Evolutionary conservation across 2,888 invertebrate species (phyloP), one percentile per base, ranked within the genome.

Genomic region (Dyspetes luteomarginatus): DNA sequence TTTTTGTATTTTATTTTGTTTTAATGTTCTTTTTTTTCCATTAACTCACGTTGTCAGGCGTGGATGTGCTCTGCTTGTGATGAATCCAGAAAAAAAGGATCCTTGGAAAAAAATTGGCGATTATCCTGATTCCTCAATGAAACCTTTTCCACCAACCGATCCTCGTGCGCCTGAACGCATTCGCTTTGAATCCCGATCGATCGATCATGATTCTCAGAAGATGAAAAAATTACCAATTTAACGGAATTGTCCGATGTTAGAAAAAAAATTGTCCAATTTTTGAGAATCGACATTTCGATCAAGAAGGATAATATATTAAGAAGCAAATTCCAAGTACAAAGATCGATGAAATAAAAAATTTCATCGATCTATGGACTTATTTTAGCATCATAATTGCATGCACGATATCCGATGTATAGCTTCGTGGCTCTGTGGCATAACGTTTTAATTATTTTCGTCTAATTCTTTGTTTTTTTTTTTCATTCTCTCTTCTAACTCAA

Each of bases 11-110:
- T 74, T 78, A 52, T 45, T 78, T 83, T 50, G 79, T 56, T 82
- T 81, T 81, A 73, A 80, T 84, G 56, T 56, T 71, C 19, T 72
- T 55, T 43, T 62, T 50, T 83, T 80, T 17, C 83, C 67, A 83
- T 84, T 85, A 67, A 82, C 77, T 78, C 71, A 84, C 75, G 67
- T 78, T 67, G 58, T 78, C 80, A 83, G 75, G 81, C 74, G 81
- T 80, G 80, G 60, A 79, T 82, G 81, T 83, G 81, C 80, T 72
- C 78, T 84, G 81, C 81, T 73, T 69, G 72, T 41, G 77, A 73
- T 69, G 69, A 43, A 69, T 50, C 71, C 58, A 55, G 19, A 22
- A 3, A 28, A n/a, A n/a, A n/a, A n/a, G n/a, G n/a, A n/a, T n/a
- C n/a, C n/a, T n/a, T n/a, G n/a, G 4, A 30, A 50, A 28, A 67